Conservation (phyloP, 2,888 invertebrate genomes). For the Pseudanteris insignis region DNA sequence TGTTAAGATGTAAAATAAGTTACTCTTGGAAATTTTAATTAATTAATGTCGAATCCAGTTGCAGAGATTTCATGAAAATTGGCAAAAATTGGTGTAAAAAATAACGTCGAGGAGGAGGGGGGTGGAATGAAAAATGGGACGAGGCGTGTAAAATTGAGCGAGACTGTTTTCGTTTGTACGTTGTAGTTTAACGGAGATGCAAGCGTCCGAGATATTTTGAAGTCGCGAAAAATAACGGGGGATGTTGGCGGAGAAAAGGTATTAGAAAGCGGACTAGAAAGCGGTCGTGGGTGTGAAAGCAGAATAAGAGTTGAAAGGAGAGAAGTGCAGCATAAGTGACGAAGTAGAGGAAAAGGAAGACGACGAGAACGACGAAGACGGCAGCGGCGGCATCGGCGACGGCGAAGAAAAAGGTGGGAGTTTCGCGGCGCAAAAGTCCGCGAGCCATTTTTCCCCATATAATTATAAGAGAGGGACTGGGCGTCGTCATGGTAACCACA, state of each 20-base stretch:
- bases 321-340: conserved; percentile 27
- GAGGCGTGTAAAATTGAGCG: conserved; percentile 9
- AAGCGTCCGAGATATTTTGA: conserved; percentile 27
- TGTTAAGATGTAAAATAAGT: too few relatives aligned
- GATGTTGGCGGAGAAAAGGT: conserved; percentile 36
- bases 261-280: conserved; percentile 30
- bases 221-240: conserved; percentile 34
- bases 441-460: conserved; percentile 66
- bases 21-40: too few relatives aligned
- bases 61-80: too few relatives aligned
- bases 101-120: too few relatives aligned
- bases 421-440: conserved; percentile 64
- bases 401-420: conserved; percentile 32
- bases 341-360: conserved; percentile 44
- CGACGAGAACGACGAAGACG: conserved; percentile 24
- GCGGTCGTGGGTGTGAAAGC: conserved; percentile 4
- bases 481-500: conserved; percentile 64
- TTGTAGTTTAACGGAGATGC: conserved; percentile 30
- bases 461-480: conserved; percentile 66
- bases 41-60: too few relatives aligned
- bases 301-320: conserved; percentile 39
- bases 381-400: conserved; percentile 22
- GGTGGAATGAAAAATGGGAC: not conserved
- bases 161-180: conserved; percentile 17
- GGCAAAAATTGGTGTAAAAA: too few relatives aligned